Conservation (phyloP, 1,140 invertebrate genomes). For the Pseudomyrmex flavicornis region DNA sequence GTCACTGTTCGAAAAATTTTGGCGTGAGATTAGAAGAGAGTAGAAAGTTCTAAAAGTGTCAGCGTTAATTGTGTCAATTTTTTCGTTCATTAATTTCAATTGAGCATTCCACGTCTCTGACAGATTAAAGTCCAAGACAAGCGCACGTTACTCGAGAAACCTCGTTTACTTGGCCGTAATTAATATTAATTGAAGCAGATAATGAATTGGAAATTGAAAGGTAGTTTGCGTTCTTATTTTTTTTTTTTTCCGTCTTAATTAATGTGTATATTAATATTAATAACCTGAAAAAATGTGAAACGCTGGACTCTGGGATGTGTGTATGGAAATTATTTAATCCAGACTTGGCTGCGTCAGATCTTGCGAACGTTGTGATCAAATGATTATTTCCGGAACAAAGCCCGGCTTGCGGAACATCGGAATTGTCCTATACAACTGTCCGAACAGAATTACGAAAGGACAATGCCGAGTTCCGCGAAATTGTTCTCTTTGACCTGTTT, state of each 20-base stretch:
- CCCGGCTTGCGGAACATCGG: background rate
- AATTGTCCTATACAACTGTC: background rate
- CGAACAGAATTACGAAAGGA: background rate
- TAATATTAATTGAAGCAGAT: conserved; percentile 35
- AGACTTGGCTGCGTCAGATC: too few species aligned
- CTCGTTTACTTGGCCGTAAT: conserved; percentile 12
- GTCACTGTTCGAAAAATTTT: background rate
- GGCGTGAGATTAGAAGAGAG: background rate
- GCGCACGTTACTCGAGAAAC: background rate
- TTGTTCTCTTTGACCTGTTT: conserved; percentile 24
- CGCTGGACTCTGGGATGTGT: too few species aligned
- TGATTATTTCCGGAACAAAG: too few species aligned
- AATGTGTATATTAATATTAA: too few species aligned
- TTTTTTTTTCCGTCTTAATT: too few species aligned
- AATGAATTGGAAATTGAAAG: conserved; percentile 10
- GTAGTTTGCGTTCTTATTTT: background rate
- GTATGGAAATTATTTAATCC: too few species aligned
- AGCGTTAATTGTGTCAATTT: conserved; percentile 11
- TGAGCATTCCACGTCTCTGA: background rate
- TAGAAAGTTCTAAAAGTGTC: background rate
- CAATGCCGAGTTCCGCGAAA: conserved; percentile 9
- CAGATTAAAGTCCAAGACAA: background rate
- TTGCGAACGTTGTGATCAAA: too few species aligned
- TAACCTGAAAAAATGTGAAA: too few species aligned
- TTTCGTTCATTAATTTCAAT: conserved; percentile 35